phyloP scores from a whole-genome alignment of 2,797 vertebrate species.

The Scolopax bukidnonensis region DNA sequence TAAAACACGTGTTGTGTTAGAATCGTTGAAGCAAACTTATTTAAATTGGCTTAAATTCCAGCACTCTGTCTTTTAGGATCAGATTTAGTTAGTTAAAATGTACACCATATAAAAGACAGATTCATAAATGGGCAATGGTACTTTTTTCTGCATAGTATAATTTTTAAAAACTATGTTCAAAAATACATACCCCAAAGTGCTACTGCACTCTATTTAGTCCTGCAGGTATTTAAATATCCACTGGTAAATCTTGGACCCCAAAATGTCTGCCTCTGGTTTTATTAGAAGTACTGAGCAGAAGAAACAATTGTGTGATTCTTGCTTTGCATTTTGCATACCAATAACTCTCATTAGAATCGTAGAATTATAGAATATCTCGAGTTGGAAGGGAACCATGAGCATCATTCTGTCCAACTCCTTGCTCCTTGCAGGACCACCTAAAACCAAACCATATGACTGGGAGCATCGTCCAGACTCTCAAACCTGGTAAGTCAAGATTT shows the following conservation, averaged over 20 bases:
- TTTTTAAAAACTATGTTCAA: not conserved
- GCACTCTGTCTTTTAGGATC: conserved; percentile 4
- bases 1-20: not conserved
- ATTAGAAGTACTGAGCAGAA: not conserved
- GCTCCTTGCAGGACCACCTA: accelerated
- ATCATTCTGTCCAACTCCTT: not conserved
- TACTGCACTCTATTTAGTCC: not conserved
- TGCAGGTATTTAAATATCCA: not conserved
- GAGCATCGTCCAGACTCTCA: accelerated
- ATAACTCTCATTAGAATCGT: not conserved
- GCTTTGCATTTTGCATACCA: not conserved
- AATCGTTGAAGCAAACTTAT: conserved; percentile 31
- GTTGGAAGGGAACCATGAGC: not conserved
- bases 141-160: not conserved
- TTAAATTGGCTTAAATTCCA: conserved; percentile 37
- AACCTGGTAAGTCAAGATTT: not conserved
- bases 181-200: not conserved
- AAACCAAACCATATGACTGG: not conserved
- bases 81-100: conserved; percentile 8
- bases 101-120: not conserved
- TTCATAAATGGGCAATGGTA: not conserved
- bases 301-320: not conserved
- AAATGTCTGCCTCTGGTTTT: not conserved
- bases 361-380: not conserved
- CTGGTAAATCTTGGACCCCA: not conserved